Percentiles rank a stretch among this genome's conserved stretches.
Conservation (phyloP, 2,888 invertebrate genomes). For the Parnassius apollo region DNA sequence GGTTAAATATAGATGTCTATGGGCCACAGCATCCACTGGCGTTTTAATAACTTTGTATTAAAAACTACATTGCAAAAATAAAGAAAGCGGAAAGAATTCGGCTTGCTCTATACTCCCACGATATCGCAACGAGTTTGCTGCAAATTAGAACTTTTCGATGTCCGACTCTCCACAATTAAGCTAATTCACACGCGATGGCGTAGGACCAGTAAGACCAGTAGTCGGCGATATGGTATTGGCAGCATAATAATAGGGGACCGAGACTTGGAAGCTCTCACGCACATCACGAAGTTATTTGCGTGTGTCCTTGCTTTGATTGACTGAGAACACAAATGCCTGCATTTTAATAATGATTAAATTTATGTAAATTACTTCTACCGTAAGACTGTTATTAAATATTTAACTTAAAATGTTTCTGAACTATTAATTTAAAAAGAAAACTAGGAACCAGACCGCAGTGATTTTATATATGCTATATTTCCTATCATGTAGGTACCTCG, state of each 20-base stretch:
- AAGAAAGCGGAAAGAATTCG: slow-evolving; percentile 29
- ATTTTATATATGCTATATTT: no score
- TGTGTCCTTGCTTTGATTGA: slow-evolving; percentile 35
- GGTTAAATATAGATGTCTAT: no score
- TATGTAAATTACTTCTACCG: not conserved
- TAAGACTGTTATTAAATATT: not conserved
- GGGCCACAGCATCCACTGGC: no score
- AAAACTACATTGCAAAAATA: slow-evolving; percentile 5
- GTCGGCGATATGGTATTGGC: slow-evolving; percentile 60
- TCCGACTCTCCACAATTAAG: slow-evolving; percentile 69
- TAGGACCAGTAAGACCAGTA: slow-evolving; percentile 68
- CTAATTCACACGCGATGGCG: slow-evolving; percentile 62
- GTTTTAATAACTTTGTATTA: no score
- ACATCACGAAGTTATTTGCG: slow-evolving; percentile 42
- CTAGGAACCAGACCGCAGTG: no score
- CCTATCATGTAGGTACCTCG: no score
- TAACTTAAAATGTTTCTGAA: no score
- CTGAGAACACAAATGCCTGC: slow-evolving; percentile 4
- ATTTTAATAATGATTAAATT: not conserved
- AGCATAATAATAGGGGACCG: slow-evolving; percentile 59
- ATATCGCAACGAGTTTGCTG: slow-evolving; percentile 42
- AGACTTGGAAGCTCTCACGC: slow-evolving; percentile 52
- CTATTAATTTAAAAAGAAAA: no score
- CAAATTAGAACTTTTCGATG: slow-evolving; percentile 69
- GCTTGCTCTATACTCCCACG: slow-evolving; percentile 41